Evolutionary conservation across 2,113 vertebrate genomes (phyloP), one percentile per base, ranked within the genome.

Genomic region (Amphiprion ocellaris): DNA sequence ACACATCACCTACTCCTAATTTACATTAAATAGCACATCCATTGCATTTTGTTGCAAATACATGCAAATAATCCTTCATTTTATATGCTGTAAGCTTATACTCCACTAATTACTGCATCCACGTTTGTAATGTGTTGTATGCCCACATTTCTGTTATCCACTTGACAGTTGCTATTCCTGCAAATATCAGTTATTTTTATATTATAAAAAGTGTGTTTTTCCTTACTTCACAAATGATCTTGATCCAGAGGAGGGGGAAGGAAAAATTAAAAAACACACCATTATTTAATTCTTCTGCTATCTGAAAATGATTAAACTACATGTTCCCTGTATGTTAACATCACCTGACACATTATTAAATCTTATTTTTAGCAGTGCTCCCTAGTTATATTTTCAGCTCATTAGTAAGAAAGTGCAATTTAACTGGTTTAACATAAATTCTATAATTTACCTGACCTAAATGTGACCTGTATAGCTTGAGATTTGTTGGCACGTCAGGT

Each of bases 401-500:
- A 37, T 37, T 37, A 37, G 33, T 9, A 10, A 37, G 8, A 8
- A 9, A 37, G 6, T 37, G 8, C 33, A 37, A 37, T 37, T 37
- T 37, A 37, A 37, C 33, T 10, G 33, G 8, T 37, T 37, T 8
- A 37, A 10, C 8, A 7, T 37, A 37, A 37, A 10, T 37, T 37
- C 33, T 37, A 37, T 37, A 37, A 37, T 37, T 37, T 37, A 37
- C 7, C 17, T 67, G 74, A 76, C 63, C 77, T 70, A 28, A 26
- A 55, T 16, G 5, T 78, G 72, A 88, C 50, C 62, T 37, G 0
- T 63, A 28, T 30, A 60, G 62, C 84, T 76, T 84, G 85, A 73
- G 83, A 84, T 84, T 52, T 21, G 4, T 60, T 5, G 4, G 53
- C 39, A 46, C 23, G 46, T 67, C 56, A 60, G 33, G 68, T 90